Conservation (phyloP, 2,113 vertebrate species). For the Polypterus bichir region DNA sequence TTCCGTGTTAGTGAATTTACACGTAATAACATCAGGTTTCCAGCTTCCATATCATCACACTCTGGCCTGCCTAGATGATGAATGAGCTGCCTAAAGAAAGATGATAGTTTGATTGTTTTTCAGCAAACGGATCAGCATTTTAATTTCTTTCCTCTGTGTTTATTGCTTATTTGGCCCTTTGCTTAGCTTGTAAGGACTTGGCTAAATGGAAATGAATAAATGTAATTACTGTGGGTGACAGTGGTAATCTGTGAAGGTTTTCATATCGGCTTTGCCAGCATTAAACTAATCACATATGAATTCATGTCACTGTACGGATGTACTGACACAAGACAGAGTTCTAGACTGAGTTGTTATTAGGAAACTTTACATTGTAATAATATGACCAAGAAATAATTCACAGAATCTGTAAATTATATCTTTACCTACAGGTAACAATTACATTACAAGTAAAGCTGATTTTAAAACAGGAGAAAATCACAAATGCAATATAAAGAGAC, state of each 20-base stretch:
- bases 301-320: conserved; percentile 60
- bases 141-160: conserved; percentile 79
- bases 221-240: conserved; percentile 78
- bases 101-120: conserved; percentile 83
- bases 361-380: conserved; percentile 9
- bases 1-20: conserved; percentile 80
- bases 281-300: conserved; percentile 70
- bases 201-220: conserved; percentile 86
- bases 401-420: too few species aligned
- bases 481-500: too few species aligned
- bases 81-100: conserved; percentile 71
- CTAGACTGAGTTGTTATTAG: conserved; percentile 2
- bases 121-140: conserved; percentile 76
- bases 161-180: conserved; percentile 77
- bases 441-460: too few species aligned
- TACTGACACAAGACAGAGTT: conserved; percentile 63
- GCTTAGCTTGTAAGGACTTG: conserved; percentile 71
- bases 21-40: conserved; percentile 70
- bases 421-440: too few species aligned
- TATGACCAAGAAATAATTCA: too few species aligned
- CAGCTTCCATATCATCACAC: conserved; percentile 50
- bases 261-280: conserved; percentile 67
- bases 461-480: too few species aligned
- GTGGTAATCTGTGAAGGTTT: conserved; percentile 71
- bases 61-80: conserved; percentile 59